Conservation (phyloP, 2,888 invertebrate species). For the Machimus rusticus region DNA sequence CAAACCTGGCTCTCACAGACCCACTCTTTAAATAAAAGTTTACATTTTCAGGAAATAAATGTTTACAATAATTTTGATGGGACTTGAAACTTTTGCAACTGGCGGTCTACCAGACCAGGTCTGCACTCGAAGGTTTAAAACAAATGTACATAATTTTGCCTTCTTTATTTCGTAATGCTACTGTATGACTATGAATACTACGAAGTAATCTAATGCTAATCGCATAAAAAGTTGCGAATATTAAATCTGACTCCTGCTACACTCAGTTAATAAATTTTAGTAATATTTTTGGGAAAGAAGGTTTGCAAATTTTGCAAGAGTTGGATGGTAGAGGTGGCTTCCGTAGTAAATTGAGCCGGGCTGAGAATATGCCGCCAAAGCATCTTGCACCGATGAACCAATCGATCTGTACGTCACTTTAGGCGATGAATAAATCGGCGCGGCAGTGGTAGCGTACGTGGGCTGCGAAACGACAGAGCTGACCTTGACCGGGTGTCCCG, state of each 20-base stretch:
- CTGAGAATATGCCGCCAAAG: not conserved
- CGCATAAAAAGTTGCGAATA: not conserved
- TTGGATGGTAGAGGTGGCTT: slow-evolving; percentile 4
- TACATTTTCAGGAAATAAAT: no score
- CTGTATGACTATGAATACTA: not conserved
- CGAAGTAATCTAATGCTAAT: not conserved
- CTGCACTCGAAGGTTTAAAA: no score
- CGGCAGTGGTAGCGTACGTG: slow-evolving; percentile 19
- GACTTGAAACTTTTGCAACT: no score
- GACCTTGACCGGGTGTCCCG: not conserved
- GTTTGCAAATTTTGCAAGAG: not conserved
- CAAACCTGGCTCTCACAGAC: no score
- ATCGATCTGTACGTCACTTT: slow-evolving; percentile 9
- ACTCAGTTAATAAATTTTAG: not conserved
- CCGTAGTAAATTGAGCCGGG: not conserved
- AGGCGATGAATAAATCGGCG: slow-evolving; percentile 17
- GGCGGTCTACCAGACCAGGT: no score
- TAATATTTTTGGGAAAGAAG: not conserved
- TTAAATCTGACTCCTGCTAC: not conserved
- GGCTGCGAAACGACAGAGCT: not conserved
- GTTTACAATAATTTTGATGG: no score
- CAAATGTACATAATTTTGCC: no score
- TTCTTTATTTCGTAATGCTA: not conserved
- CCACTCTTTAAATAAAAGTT: no score
- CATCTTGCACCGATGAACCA: not conserved